Evolutionary conservation across 2,888 invertebrate species (phyloP), one percentile per base, ranked within the genome.

Genomic region (Auanema freiburgensis): DNA sequence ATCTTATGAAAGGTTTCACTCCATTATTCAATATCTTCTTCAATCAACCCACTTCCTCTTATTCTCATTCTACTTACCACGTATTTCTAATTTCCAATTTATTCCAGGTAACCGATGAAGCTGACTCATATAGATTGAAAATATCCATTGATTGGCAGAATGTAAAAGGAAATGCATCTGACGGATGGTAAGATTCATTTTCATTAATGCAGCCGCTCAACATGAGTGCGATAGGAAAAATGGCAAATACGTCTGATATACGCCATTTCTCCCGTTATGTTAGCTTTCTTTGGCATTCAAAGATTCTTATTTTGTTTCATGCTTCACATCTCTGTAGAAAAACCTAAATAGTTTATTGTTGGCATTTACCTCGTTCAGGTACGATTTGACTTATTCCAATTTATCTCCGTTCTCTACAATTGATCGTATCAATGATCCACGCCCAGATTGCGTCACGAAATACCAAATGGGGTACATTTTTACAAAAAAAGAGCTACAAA

Each of bases 401-500:
- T 73, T 73, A 0, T 60, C 69, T 10, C 72, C 69, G 14, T 79
- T 79, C 57, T 76, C 76, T 16, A 79, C 79, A 5, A 51, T 79
- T 52, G 79, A 79, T 52, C 58, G 65, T 25, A 79, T 76, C 49
- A 76, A 79, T 57, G 79, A 79, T 50, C 73, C 74, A 21, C 52
- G 59, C 18, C 55, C 57, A 11, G 67, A 73, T 43, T 79, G 77
- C 52, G 72, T 76, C 21, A 71, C 68, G 5, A 66, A 71, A 52
- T 79, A 67, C 58, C 71, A 79, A 55, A 66, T 79, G 70, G 78
- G 78, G 76, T 77, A 44, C 59, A 65, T 62, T 44, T 44, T 18
- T 14, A 43, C 10, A 23, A 46, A 46, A 46, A 46, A 16, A 33
- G 40, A 21, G 8, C 4, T 46, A 24, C 5, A 12, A 25, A 6